These are phyloP conservation scores for Lophius piscatorius DNA, from an alignment of 2,113 vertebrate genomes.

Conservation along the genomic window DNA sequence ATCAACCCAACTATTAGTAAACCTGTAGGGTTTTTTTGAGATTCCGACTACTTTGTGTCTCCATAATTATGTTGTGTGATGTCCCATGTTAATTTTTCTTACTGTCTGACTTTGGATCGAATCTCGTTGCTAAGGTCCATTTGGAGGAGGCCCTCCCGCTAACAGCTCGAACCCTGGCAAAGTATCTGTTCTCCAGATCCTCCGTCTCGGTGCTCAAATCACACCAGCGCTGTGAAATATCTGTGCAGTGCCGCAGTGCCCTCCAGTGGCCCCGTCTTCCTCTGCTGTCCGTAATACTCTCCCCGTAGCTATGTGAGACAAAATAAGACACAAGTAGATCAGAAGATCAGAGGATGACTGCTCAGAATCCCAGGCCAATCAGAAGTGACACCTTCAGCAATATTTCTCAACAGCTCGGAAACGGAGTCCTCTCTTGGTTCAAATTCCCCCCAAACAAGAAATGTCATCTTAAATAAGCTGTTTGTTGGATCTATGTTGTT, in stretches of 20 bases:
- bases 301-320: slow-evolving; percentile 83
- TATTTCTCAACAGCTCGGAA: not conserved
- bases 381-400: not conserved
- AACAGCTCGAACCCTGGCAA: slow-evolving; percentile 83
- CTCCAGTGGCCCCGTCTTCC: slow-evolving; percentile 79
- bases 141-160: slow-evolving; percentile 69
- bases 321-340: not conserved
- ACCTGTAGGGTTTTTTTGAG: too few relatives aligned
- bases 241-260: slow-evolving; percentile 77
- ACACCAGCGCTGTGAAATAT: slow-evolving; percentile 81
- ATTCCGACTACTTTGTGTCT: not conserved
- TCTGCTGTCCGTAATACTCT: slow-evolving; percentile 63
- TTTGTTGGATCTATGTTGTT: slow-evolving; percentile 2
- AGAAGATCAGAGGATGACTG: not conserved
- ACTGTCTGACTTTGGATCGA: slow-evolving; percentile 88
- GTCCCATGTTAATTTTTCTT: slow-evolving; percentile 67
- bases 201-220: slow-evolving; percentile 87
- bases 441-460: not conserved
- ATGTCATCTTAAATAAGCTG: slow-evolving; percentile 1
- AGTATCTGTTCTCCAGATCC: slow-evolving; percentile 81
- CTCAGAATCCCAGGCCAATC: not conserved
- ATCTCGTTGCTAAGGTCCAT: slow-evolving; percentile 82
- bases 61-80: not conserved
- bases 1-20: too few relatives aligned
- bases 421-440: not conserved